phyloP scores from a whole-genome alignment of 2,113 vertebrate genomes.

The Cyanocitta stelleri region DNA sequence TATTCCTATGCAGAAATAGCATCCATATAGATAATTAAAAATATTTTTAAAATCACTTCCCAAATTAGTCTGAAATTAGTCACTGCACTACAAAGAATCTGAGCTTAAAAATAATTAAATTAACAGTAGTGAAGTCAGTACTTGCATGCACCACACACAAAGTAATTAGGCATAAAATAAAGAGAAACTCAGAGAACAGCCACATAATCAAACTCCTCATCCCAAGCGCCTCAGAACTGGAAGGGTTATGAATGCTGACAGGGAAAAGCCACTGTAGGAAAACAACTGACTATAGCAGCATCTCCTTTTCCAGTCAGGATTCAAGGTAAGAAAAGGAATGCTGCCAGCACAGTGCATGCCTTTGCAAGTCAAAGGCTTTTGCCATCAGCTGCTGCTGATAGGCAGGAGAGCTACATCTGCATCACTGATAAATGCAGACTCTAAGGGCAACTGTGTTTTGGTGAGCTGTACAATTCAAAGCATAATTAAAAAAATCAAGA shows the following conservation, averaged over 20 bases:
- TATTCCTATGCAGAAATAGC: neutral
- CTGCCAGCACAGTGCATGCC: neutral
- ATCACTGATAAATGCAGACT: neutral
- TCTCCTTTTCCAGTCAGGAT: neutral
- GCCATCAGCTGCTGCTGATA: slow-evolving; percentile 9
- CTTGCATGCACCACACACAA: neutral
- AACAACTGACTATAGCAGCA: neutral
- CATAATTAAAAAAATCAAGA: neutral
- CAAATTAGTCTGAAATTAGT: neutral
- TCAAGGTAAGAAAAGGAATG: neutral
- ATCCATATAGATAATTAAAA: neutral
- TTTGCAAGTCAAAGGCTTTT: neutral
- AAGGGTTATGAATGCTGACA: neutral
- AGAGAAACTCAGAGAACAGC: neutral
- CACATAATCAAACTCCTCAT: neutral
- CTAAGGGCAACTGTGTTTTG: neutral
- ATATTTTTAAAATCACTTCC: neutral
- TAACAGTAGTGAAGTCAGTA: neutral
- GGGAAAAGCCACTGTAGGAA: neutral
- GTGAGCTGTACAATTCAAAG: neutral
- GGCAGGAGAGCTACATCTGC: neutral
- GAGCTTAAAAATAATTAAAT: neutral
- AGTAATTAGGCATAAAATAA: neutral
- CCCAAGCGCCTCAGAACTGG: neutral
- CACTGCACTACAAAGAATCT: neutral